Evolutionary conservation across 2,113 vertebrate species (phyloP).

Genomic region (Eonycteris spelaea): DNA sequence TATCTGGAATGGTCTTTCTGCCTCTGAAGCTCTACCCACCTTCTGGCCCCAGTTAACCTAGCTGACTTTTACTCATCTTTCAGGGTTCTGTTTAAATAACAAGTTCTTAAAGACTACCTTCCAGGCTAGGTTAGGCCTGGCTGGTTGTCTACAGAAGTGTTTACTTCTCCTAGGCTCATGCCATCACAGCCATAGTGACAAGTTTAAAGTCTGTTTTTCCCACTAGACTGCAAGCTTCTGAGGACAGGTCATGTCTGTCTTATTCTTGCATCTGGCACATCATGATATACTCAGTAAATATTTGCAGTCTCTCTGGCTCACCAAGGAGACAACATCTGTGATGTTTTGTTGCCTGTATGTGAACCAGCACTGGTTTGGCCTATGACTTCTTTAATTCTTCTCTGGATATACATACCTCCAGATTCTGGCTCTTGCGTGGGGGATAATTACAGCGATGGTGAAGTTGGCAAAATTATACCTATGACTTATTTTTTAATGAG

Average conservation of each 20-base stretch:
- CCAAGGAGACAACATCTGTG: not conserved
- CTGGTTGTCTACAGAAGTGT: not conserved
- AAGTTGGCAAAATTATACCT: not conserved
- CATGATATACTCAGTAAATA: not conserved
- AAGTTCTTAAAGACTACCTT: not conserved
- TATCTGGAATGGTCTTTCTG: not conserved
- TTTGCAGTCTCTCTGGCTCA: not conserved
- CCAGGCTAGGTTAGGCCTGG: not conserved
- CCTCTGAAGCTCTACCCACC: not conserved
- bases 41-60: not conserved
- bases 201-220: not conserved
- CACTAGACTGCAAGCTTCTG: not conserved
- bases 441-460: not conserved
- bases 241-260: not conserved
- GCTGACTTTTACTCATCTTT: not conserved
- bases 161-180: not conserved
- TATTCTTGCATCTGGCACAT: not conserved
- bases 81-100: not conserved
- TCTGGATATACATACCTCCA: not conserved
- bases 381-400: not conserved
- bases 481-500: not conserved
- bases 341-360: not conserved
- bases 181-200: not conserved
- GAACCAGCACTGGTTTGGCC: not conserved
- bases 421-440: not conserved